Percentiles rank a stretch among this genome's conserved stretches.
These are phyloP conservation scores for Macrostomum lignano DNA, from an alignment of 1,140 invertebrate genomes.

Conservation along the genomic window DNA sequence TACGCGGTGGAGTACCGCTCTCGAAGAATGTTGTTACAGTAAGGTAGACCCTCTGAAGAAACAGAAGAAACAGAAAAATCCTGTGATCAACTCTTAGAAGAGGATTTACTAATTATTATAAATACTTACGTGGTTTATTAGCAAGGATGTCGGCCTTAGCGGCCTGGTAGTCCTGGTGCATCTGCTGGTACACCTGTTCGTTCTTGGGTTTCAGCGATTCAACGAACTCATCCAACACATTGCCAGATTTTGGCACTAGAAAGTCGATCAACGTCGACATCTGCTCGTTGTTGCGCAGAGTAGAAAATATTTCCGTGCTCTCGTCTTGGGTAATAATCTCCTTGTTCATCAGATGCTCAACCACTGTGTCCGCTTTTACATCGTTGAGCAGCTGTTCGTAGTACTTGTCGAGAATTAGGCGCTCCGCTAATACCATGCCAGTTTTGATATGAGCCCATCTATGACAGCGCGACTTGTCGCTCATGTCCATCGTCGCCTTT, in stretches of 20 bases:
- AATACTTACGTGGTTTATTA: slow-evolving; percentile 1
- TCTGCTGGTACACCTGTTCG: not conserved
- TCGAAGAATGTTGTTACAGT: not conserved
- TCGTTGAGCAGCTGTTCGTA: not conserved
- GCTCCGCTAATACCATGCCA: too few species aligned
- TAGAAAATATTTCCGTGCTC: not conserved
- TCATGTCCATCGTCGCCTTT: too few species aligned
- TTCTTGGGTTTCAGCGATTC: not conserved
- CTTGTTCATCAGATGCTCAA: not conserved
- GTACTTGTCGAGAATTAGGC: not conserved
- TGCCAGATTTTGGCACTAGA: not conserved
- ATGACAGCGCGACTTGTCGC: too few species aligned
- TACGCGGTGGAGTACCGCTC: not conserved
- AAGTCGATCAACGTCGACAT: not conserved
- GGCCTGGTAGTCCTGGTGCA: slow-evolving; percentile 1
- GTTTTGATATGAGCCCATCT: too few species aligned
- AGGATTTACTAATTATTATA: not conserved
- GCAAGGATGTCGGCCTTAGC: slow-evolving; percentile 1
- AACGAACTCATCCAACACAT: not conserved
- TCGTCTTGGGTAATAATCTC: not conserved
- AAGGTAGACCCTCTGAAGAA: slow-evolving; percentile 1
- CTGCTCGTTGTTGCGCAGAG: not conserved
- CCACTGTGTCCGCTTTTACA: not conserved
- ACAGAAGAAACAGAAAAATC: not conserved
- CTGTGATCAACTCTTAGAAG: not conserved